phyloP scores from a whole-genome alignment of 2,888 invertebrate genomes.

The Pandemis cinnamomeana region DNA sequence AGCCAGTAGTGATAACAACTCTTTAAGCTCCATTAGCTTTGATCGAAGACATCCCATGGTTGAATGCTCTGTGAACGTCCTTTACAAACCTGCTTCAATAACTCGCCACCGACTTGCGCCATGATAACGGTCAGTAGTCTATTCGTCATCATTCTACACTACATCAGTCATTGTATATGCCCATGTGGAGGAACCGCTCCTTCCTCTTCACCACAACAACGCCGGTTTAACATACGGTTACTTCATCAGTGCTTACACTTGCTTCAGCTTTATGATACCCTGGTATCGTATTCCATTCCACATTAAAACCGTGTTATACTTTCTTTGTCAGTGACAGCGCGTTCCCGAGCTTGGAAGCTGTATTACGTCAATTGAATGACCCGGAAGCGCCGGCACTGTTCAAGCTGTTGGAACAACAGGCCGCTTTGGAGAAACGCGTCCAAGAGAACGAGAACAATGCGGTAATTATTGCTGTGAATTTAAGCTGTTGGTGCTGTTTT shows the following conservation, averaged over 20 bases:
- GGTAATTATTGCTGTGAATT: slow-evolving; percentile 48
- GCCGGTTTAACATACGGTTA: too few relatives aligned
- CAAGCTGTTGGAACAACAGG: slow-evolving; percentile 89
- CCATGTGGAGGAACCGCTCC: too few relatives aligned
- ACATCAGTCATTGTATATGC: too few relatives aligned
- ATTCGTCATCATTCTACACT: too few relatives aligned
- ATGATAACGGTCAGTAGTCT: too few relatives aligned
- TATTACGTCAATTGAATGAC: slow-evolving; percentile 86
- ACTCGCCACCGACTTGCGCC: too few relatives aligned
- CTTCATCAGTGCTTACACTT: neutral
- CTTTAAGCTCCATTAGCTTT: too few relatives aligned
- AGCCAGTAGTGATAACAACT: slow-evolving; percentile 39
- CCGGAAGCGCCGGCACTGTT: slow-evolving; percentile 86
- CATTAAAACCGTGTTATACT: neutral
- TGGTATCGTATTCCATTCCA: neutral
- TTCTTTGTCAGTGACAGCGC: slow-evolving; percentile 89
- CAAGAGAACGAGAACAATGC: slow-evolving; percentile 74
- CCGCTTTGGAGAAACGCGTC: slow-evolving; percentile 83
- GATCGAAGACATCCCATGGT: too few relatives aligned
- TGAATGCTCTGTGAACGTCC: too few relatives aligned
- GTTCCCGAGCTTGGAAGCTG: slow-evolving; percentile 93
- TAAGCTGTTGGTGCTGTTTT: neutral
- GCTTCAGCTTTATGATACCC: neutral
- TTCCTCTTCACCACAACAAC: too few relatives aligned
- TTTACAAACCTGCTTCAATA: too few relatives aligned